phyloP scores from a whole-genome alignment of 1,140 invertebrate species.

The Rhagoletis zephyria region DNA sequence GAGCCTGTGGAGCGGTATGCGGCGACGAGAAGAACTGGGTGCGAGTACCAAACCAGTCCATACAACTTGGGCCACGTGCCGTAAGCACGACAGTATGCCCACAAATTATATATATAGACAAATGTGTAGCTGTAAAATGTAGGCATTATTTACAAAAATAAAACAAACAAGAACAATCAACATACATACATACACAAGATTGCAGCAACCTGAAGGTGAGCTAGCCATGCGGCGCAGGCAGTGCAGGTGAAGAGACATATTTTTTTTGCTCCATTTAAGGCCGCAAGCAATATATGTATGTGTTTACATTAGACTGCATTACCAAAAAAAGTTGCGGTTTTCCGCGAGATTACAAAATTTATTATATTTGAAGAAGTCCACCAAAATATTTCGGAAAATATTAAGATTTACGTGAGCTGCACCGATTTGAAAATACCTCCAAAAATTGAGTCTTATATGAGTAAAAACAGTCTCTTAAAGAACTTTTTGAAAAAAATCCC shows the following conservation, averaged over 20 bases:
- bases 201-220: not conserved
- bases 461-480: too few relatives aligned
- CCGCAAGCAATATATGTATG: not conserved
- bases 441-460: too few relatives aligned
- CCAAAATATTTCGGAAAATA: too few relatives aligned
- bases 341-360: too few relatives aligned
- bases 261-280: constrained; percentile 13
- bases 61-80: constrained; percentile 18
- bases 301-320: too few relatives aligned
- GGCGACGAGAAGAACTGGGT: not conserved
- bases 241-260: constrained; percentile 19
- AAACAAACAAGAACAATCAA: not conserved
- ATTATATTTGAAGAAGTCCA: too few relatives aligned
- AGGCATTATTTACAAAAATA: not conserved
- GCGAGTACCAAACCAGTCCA: not conserved
- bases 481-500: too few relatives aligned
- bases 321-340: too few relatives aligned
- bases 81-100: not conserved
- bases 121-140: not conserved
- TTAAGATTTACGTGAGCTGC: too few relatives aligned
- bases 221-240: not conserved
- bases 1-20: not conserved
- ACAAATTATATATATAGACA: constrained; percentile 2
- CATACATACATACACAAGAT: not conserved
- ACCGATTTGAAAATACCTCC: too few relatives aligned